Base-by-base conservation (phyloP, 64 coral and sea anemone genomes). In the Astreopora myriophthalma region DNA sequence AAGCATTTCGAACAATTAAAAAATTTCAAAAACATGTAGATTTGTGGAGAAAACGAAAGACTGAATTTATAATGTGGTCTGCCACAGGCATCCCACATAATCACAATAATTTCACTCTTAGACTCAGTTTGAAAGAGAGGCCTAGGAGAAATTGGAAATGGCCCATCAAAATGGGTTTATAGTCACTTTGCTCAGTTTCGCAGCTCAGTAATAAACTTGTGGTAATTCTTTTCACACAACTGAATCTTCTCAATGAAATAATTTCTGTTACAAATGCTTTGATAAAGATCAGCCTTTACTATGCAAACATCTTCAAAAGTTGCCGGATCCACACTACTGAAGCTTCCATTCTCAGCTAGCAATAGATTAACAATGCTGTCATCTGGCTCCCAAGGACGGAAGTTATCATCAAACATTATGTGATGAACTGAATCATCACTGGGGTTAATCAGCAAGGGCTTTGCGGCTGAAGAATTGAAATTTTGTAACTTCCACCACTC, bases 391-490 rank as follows among this genome's bases (percentile, higher is more conserved):
- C 87, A 96, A 17, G 91, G 35, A 31, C 95, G 90, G 30, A 96
- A 92, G 48, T 96, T 96, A 44, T 96, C 95, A 52, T 96, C 95
- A 90, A 96, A 96, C 75, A 96, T 86, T 62, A 96, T 96, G 48
- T 96, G 95, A 46, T 96, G 95, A 0, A 93, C 87, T 86, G 91
- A 93, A 10, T 58, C 64, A 58, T 96, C 95, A 51, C 7, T 32
- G 2, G 66, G 63, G 6, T 96, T 80, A 42, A 93, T 63, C 26
- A 96, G 36, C 46, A 96, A 20, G 13, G 95, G 95, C 23, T 96
- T 96, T 6, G 79, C 95, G 1, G 95, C 92, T 23, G 33, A 25
- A 34, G 88, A 88, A 49, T 28, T 13, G 52, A 39, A 96, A 13
- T 71, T 62, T 13, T 93, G 67, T 1, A 33, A 14, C 29, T 79